Evolutionary conservation across 2,113 vertebrate genomes (phyloP), one percentile per base, ranked within the genome.

Genomic region (Indri indri): DNA sequence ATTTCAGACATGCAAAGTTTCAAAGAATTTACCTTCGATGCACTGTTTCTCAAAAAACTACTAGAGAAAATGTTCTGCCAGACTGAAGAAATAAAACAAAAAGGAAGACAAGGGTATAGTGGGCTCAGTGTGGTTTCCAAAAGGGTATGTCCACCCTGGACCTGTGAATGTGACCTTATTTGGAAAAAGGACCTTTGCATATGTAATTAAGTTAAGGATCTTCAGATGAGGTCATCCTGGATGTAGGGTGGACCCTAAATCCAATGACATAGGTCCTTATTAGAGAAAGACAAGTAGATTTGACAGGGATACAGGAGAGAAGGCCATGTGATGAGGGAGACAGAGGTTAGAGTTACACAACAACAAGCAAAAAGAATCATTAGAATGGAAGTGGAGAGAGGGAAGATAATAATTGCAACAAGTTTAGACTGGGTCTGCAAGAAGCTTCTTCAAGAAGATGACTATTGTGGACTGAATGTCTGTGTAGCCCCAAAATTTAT

Each of bases 301-400:
- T 90, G 47, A 11, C 20, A 89, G 63, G 71, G 40, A 70, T 16
- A 2, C 20, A 27, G 3, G 25, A 14, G 10, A 32, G 34, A 52
- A 12, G 37, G 12, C 0, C 5, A 47, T 2, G 0, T 17, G 40
- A 42, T 89, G 54, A 73, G 4, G 20, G 1, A 70, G 17, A 1
- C 0, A 32, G 22, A 68, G 71, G 12, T 5, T 52, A 16, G 47
- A 71, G 10, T 45, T 18, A 17, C 0, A 20, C 14, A 8, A 40
- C 9, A 70, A 3, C n/a, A n/a, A 30, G 14, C 16, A 32, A 22
- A 84, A 25, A 73, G 17, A 42, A 45, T 59, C 73, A 52, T 52
- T 17, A 59, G 27, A 17, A 59, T 61, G 30, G 34, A n/a, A 12
- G 20, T 61, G 23, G 25, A 61, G 17, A 37, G 40, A 57, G 34